Percentiles rank a stretch among this genome's conserved stretches.
Conservation (phyloP, 2,888 invertebrate species). For the Lithodes maja region DNA sequence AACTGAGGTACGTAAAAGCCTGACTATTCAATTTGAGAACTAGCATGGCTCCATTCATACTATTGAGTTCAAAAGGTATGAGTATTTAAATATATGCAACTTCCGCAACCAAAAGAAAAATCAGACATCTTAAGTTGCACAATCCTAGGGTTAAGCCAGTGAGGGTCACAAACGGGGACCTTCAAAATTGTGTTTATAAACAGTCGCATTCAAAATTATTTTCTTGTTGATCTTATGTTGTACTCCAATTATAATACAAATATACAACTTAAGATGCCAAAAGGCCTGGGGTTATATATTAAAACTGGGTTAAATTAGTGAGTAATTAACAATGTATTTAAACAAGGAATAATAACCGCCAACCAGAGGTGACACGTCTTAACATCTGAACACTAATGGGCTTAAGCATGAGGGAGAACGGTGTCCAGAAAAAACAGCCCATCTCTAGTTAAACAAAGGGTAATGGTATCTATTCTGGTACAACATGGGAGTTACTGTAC, state of each 20-base stretch:
- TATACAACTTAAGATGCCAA: constrained; percentile 8
- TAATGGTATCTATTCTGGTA: too few relatives aligned
- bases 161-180: background rate
- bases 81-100: background rate
- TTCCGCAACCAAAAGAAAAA: background rate
- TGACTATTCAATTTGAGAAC: too few relatives aligned
- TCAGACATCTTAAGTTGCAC: background rate
- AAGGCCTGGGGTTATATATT: constrained; percentile 14
- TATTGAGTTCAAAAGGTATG: background rate
- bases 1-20: too few relatives aligned
- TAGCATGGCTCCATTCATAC: too few relatives aligned
- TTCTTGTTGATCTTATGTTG: background rate
- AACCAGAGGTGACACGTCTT: too few relatives aligned
- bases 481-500: too few relatives aligned
- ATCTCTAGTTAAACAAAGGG: too few relatives aligned
- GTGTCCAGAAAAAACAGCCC: too few relatives aligned
- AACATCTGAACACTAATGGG: too few relatives aligned
- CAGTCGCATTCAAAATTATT: background rate
- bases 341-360: too few relatives aligned
- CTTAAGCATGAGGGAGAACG: too few relatives aligned
- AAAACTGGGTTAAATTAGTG: constrained; percentile 6
- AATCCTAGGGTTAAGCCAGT: background rate
- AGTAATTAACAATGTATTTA: background rate
- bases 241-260: background rate
- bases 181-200: background rate